phyloP scores from a whole-genome alignment of 1,140 invertebrate species.

The Brachionus calyciflorus region DNA sequence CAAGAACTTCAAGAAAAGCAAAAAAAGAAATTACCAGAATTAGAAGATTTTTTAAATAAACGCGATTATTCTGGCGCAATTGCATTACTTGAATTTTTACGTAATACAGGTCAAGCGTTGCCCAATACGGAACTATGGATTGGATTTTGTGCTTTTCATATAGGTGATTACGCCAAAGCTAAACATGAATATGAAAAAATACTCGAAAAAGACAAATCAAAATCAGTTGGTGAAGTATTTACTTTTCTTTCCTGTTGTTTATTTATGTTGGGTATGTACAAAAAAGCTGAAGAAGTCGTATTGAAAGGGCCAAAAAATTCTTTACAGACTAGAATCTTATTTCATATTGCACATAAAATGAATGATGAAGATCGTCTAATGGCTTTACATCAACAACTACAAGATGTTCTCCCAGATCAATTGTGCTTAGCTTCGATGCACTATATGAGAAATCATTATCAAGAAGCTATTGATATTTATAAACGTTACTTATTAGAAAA shows the following conservation, averaged over 20 bases:
- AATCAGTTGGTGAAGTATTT: conserved; percentile 62
- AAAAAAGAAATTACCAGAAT: conserved; percentile 67
- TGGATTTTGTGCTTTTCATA: conserved; percentile 88
- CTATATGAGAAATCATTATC: conserved; percentile 89
- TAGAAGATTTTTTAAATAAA: conserved; percentile 84
- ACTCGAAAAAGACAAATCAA: conserved; percentile 52
- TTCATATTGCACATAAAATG: conserved; percentile 91
- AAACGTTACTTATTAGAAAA: conserved; percentile 81
- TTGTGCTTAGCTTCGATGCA: conserved; percentile 91
- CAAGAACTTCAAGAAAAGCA: conserved; percentile 47
- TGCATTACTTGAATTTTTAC: conserved; percentile 76
- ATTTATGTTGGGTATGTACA: conserved; percentile 85
- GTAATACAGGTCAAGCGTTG: conserved; percentile 64
- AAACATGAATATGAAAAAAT: conserved; percentile 66
- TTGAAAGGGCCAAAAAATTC: conserved; percentile 53
- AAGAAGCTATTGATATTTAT: conserved; percentile 98
- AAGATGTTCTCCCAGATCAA: conserved; percentile 88
- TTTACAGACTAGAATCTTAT: conserved; percentile 73
- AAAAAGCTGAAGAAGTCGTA: conserved; percentile 65
- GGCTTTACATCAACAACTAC: conserved; percentile 75
- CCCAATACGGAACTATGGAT: conserved; percentile 77
- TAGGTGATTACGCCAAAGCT: conserved; percentile 85
- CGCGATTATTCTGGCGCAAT: conserved; percentile 90
- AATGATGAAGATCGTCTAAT: conserved; percentile 78
- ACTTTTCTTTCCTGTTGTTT: conserved; percentile 87